These are phyloP conservation scores for Herpetotheres cachinnans DNA, from an alignment of 2,113 vertebrate genomes.

Conservation along the genomic window DNA sequence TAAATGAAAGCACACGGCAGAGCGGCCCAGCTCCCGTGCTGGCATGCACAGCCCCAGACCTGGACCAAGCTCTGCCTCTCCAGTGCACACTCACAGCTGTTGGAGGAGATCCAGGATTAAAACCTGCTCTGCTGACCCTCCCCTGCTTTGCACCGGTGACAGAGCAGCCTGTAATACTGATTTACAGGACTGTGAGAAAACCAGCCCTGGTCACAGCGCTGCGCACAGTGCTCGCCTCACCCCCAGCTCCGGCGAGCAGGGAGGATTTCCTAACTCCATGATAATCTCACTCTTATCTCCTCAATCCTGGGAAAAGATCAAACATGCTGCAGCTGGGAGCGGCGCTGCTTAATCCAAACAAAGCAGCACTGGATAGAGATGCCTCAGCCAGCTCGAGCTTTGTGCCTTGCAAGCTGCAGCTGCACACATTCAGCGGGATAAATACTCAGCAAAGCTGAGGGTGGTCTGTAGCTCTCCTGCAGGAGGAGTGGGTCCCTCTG, in stretches of 20 bases:
- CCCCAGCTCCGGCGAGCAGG: background rate
- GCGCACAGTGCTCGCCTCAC: fast-evolving
- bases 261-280: background rate
- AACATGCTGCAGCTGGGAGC: background rate
- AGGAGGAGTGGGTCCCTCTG: background rate
- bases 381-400: background rate
- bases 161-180: background rate
- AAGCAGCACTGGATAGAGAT: background rate
- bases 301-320: background rate
- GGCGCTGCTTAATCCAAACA: background rate
- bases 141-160: background rate
- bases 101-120: background rate
- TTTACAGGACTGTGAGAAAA: background rate
- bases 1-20: fast-evolving
- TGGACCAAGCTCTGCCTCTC: background rate
- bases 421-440: background rate
- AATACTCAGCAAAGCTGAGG: background rate
- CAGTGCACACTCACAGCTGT: background rate
- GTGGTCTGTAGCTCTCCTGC: background rate
- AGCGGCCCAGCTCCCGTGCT: background rate
- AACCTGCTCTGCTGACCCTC: background rate
- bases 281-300: background rate
- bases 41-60: background rate
- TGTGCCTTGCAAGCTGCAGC: background rate
- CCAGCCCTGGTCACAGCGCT: background rate